Percentiles rank a stretch among this genome's conserved stretches.
phyloP scores from a whole-genome alignment of 2,113 vertebrate genomes.

The Emydocephalus ijimae region DNA sequence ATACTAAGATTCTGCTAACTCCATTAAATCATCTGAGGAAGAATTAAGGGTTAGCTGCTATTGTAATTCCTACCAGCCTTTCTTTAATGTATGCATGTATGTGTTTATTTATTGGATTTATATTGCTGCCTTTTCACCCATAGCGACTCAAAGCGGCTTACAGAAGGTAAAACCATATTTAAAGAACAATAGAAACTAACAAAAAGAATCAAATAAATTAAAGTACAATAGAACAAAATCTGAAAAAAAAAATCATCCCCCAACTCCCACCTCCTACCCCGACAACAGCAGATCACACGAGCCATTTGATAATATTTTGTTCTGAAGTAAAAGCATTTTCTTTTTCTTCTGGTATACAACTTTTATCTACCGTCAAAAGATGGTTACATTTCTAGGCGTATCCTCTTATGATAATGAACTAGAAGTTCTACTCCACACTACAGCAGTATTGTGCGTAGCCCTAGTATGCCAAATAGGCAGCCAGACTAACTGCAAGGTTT shows the following conservation, averaged over 20 bases:
- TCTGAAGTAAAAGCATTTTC: background rate
- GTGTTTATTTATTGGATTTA: too few species aligned
- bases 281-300: too few species aligned
- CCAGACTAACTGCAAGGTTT: background rate
- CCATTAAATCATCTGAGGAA: background rate
- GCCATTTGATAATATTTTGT: background rate
- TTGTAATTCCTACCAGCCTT: background rate
- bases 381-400: background rate
- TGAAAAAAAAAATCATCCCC: too few species aligned
- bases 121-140: too few species aligned
- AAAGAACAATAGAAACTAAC: too few species aligned
- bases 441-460: background rate
- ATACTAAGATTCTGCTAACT: background rate
- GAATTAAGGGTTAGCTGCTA: background rate
- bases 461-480: background rate
- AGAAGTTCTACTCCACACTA: background rate
- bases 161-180: too few species aligned
- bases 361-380: background rate
- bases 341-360: background rate
- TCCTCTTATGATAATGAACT: background rate
- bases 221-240: too few species aligned
- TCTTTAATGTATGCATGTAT: background rate
- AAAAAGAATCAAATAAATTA: too few species aligned
- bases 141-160: too few species aligned
- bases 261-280: too few species aligned